Evolutionary conservation across 1,140 invertebrate species (phyloP).

Genomic region (Habropoda laboriosa): DNA sequence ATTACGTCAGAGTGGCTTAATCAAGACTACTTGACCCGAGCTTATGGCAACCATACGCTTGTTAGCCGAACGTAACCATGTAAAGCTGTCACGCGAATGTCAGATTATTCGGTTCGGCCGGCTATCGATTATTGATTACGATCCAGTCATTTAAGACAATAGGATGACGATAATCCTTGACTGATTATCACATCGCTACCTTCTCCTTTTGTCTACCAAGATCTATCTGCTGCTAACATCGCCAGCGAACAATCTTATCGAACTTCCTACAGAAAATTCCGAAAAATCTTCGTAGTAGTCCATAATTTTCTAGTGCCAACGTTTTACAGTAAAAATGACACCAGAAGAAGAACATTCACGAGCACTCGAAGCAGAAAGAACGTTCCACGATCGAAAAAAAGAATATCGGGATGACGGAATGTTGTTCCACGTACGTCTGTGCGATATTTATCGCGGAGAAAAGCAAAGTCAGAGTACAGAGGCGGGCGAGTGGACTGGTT

Average conservation of each 20-base stretch:
- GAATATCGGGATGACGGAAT: background rate
- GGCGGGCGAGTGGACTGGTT: slow-evolving; percentile 27
- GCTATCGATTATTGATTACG: slow-evolving; percentile 42
- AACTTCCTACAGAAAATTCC: background rate
- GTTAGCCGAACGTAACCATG: slow-evolving; percentile 36
- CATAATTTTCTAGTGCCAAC: too few species aligned
- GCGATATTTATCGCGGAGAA: background rate
- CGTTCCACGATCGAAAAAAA: background rate
- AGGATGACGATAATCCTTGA: background rate
- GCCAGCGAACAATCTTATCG: too few species aligned
- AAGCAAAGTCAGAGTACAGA: background rate
- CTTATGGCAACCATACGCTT: slow-evolving; percentile 57
- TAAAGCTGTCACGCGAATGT: slow-evolving; percentile 58
- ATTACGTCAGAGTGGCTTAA: slow-evolving; percentile 65
- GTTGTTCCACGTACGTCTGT: background rate
- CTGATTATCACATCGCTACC: background rate
- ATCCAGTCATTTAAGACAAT: slow-evolving; percentile 34
- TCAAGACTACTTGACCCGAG: slow-evolving; percentile 64
- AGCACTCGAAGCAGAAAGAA: background rate
- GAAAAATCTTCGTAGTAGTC: too few species aligned
- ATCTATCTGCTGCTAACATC: too few species aligned
- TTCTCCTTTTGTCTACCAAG: too few species aligned
- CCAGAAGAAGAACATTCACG: too few species aligned
- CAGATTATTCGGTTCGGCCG: slow-evolving; percentile 46
- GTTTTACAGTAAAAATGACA: too few species aligned